phyloP scores from a whole-genome alignment of 1,140 invertebrate genomes.

The Varroa destructor region DNA sequence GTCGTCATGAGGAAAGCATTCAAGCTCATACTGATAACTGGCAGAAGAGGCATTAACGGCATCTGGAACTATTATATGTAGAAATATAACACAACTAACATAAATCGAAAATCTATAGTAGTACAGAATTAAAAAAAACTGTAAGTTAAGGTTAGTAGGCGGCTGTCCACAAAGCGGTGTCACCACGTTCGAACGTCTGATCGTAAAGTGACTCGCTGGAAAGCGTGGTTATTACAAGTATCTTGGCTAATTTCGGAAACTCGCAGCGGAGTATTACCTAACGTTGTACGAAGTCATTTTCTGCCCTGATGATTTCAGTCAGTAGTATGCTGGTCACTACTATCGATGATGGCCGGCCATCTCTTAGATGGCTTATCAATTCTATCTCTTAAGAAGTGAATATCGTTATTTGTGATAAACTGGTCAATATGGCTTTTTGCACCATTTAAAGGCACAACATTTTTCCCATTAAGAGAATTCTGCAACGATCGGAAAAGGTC shows the following conservation, averaged over 20 bases:
- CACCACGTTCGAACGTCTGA: slow-evolving; percentile 61
- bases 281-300: no score
- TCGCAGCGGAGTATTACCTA: no score
- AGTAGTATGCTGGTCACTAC: no score
- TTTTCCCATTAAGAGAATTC: no score
- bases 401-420: no score
- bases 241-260: slow-evolving; percentile 12
- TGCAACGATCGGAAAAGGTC: no score
- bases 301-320: no score
- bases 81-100: neutral
- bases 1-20: slow-evolving; percentile 71
- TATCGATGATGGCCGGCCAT: no score
- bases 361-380: no score
- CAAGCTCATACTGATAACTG: slow-evolving; percentile 61
- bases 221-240: slow-evolving; percentile 29
- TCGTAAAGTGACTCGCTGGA: slow-evolving; percentile 47
- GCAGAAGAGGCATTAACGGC: slow-evolving; percentile 62
- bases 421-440: no score
- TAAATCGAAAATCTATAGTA: neutral
- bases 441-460: no score
- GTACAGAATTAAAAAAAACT: neutral
- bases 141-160: slow-evolving; percentile 38
- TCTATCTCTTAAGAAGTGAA: no score
- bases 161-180: slow-evolving; percentile 54
- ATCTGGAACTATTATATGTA: slow-evolving; percentile 38